These are phyloP conservation scores for Orchesella cincta DNA, from an alignment of 1,140 invertebrate genomes.

Conservation along the genomic window DNA sequence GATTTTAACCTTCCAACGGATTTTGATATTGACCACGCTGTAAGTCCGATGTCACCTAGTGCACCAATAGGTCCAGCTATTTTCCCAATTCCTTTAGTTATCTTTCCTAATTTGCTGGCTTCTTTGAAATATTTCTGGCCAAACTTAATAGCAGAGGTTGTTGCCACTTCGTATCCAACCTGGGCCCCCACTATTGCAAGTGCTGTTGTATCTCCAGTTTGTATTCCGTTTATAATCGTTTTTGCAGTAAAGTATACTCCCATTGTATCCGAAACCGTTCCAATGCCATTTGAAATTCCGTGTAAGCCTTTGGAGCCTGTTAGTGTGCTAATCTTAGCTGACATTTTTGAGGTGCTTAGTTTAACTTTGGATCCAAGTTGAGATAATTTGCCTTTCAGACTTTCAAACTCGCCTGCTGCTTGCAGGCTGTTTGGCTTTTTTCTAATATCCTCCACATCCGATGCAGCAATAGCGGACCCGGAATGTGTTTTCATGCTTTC, in stretches of 20 bases:
- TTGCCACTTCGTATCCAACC: not conserved
- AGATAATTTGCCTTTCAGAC: not conserved
- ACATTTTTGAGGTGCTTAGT: not conserved
- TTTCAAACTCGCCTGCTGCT: not conserved
- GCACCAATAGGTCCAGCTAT: not conserved
- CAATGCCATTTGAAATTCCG: not conserved
- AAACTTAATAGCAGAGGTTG: not conserved
- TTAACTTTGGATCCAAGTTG: not conserved
- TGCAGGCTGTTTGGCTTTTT: not conserved
- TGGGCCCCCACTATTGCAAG: not conserved
- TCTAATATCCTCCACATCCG: not conserved
- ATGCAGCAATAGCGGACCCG: not conserved
- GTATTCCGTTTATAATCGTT: not conserved
- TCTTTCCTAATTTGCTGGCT: not conserved
- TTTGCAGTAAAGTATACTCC: not conserved
- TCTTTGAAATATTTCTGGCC: not conserved
- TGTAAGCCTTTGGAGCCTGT: not conserved
- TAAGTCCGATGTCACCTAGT: not conserved
- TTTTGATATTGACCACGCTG: not conserved
- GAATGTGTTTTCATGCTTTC: not conserved
- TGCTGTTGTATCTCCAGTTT: not conserved
- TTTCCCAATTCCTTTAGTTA: no score
- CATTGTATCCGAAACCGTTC: not conserved
- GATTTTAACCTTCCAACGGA: not conserved
- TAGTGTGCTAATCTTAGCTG: not conserved